A percentile compares a stretch with the other conserved stretches of the same genome.
Conservation (phyloP, 2,113 vertebrate genomes). For the Ceuthmochares aereus region DNA sequence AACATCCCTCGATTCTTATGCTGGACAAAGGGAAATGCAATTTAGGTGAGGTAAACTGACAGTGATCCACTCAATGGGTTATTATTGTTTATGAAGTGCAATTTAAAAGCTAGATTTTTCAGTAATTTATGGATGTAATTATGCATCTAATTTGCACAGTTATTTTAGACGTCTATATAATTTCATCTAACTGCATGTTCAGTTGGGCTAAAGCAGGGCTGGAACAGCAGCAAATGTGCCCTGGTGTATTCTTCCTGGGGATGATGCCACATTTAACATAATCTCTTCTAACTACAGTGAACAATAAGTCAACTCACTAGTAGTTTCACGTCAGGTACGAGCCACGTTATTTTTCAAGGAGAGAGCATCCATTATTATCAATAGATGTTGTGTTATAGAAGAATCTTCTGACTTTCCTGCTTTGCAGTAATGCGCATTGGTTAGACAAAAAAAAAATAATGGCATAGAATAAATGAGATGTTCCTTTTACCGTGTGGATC, state of each 20-base stretch:
- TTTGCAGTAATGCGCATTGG: background rate
- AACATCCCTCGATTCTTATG: background rate
- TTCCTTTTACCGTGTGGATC: background rate
- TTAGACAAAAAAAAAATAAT: background rate
- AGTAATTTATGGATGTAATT: constrained; percentile 44
- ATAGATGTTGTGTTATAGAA: background rate
- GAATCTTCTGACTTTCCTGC: background rate
- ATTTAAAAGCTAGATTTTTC: constrained; percentile 63
- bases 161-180: constrained; percentile 42
- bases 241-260: constrained; percentile 2
- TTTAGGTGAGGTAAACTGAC: constrained; percentile 22
- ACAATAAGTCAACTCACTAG: background rate
- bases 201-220: background rate
- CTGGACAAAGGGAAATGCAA: background rate
- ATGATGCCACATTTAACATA: constrained; percentile 25
- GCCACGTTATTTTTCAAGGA: background rate
- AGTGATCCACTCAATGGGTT: background rate
- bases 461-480: background rate
- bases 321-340: constrained; percentile 9
- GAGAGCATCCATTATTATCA: background rate
- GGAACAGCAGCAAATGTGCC: background rate
- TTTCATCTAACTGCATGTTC: constrained; percentile 21
- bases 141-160: constrained; percentile 55
- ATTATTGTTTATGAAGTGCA: constrained; percentile 47
- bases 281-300: constrained; percentile 25